Evolutionary conservation across 2,888 invertebrate genomes (phyloP), one percentile per base, ranked within the genome.

Genomic region (Troides aeacus): DNA sequence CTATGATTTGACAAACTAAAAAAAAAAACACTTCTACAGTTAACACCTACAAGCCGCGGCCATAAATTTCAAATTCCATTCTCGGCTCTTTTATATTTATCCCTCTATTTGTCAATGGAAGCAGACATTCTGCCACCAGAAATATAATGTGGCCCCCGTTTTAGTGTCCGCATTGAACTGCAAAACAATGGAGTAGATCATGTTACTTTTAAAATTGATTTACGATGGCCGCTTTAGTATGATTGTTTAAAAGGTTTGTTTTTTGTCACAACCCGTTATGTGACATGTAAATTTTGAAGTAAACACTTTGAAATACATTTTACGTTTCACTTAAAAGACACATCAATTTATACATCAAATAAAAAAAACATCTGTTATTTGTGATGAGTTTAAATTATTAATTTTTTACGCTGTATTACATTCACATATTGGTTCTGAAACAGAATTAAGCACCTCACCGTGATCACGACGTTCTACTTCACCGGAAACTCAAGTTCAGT

Each of bases 171-270:
- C 73, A 50, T 53, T 63, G 59, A 60, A 59, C 73, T 76, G 71
- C 79, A 78, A 84, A 82, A 88, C 84, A 87, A 87, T 74, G 73
- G 75, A 78, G 77, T 65, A 81, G 79, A 84, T 85, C 77, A 85
- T 85, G 86, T 87, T 83, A 85, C 85, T 83, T 86, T 81, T 76
- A 76, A 75, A 78, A 78, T 80, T 87, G 86, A 90, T 90, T 89
- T 88, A 88, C 83, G 79, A 75, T 21, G 57, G 36, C 56, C 23
- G 36, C 62, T 23, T 36, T 57, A 50, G n/a, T 18, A 36, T 23
- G 42, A 76, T 66, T 36, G 42, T 46, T 62, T 15, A 67, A 66
- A 53, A 53, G 59, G 50, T 57, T 56, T 21, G 5, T 18, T 58
- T 67, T 61, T 64, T 70, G 59, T 62, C 36, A 50, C 30, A 66